phyloP scores from a whole-genome alignment of 92 coral and sea anemone genomes.

The Palythoa heliodiscus region DNA sequence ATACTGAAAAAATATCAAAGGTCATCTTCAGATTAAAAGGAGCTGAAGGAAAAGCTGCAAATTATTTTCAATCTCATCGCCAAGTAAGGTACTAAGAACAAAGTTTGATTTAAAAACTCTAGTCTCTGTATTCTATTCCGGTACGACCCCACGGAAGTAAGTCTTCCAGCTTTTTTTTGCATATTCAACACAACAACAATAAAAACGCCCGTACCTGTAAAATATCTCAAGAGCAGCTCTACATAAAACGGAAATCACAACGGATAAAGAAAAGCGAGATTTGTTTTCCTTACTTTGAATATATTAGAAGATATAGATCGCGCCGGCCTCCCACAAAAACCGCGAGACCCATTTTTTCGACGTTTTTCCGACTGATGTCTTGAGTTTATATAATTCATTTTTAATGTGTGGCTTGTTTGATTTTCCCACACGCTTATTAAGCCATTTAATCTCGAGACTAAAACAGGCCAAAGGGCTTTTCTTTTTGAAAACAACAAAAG shows the following conservation, averaged over 20 bases:
- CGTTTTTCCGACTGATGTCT: neutral
- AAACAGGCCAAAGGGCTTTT: neutral
- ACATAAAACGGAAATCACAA: neutral
- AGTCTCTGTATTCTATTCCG: neutral
- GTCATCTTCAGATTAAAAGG: too few species aligned
- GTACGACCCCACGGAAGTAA: neutral
- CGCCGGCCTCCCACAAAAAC: neutral
- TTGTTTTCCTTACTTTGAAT: neutral
- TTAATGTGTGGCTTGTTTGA: neutral
- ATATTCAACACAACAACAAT: neutral
- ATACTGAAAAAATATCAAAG: too few species aligned
- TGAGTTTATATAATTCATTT: neutral
- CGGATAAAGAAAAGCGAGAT: neutral
- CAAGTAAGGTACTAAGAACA: neutral
- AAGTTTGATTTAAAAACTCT: neutral
- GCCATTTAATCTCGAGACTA: neutral
- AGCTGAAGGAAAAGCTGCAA: too few species aligned
- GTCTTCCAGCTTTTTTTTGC: neutral
- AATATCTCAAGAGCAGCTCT: constrained; percentile 16
- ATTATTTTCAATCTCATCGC: too few species aligned
- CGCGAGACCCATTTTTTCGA: neutral
- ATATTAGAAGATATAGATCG: neutral
- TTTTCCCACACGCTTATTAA: constrained; percentile 10
- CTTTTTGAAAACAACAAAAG: constrained; percentile 14
- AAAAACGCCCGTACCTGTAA: neutral